Evolutionary conservation across 2,113 vertebrate species (phyloP), one percentile per base, ranked within the genome.

Genomic region (Cinclus cinclus): DNA sequence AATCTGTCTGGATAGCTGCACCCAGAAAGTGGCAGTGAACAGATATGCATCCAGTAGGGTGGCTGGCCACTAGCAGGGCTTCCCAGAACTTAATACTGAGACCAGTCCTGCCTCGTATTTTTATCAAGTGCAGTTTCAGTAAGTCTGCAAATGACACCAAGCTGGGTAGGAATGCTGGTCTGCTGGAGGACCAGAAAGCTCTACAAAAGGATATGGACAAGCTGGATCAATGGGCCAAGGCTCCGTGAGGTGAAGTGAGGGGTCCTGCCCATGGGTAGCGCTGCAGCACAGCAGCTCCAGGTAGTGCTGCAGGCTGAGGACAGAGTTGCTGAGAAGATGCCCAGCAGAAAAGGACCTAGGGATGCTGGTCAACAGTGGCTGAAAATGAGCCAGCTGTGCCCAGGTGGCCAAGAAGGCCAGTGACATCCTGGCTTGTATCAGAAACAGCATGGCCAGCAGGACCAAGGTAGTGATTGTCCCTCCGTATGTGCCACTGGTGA

Each of bases 331-430:
- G 42, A 53, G 15, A 55, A 35, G 2, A 19, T 79, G 16, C 16
- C 7, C 6, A 13, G 12, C 7, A 15, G 30, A 12, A 47, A 55
- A 70, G 6, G 4, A 47, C 13, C 1, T 6, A 4, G 23, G 4
- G 3, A 8, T n/a, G 19, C 19, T 62, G 39, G 19, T 55, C 25
- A 65, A 4, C 7, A n/a, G 23, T 2, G 2, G 8, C n/a, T 78
- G 39, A 62, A n/a, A 23, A 8, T 5, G 24, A 55, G 4, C 28
- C 30, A 63, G n/a, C 24, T 63, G 20, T 25, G 56, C 9, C 10
- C 30, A 47, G 4, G 11, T 11, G 16, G 19, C 24, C 74, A 35
- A 63, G 31, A 50, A 42, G 16, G 9, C 13, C 30, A 30, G 1
- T 10, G 30, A 11, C 9, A 55, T 39, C 24, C n/a, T 24, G 16